phyloP scores from a whole-genome alignment of 1,140 invertebrate species.

The Ceratoteleas bidentatus region DNA sequence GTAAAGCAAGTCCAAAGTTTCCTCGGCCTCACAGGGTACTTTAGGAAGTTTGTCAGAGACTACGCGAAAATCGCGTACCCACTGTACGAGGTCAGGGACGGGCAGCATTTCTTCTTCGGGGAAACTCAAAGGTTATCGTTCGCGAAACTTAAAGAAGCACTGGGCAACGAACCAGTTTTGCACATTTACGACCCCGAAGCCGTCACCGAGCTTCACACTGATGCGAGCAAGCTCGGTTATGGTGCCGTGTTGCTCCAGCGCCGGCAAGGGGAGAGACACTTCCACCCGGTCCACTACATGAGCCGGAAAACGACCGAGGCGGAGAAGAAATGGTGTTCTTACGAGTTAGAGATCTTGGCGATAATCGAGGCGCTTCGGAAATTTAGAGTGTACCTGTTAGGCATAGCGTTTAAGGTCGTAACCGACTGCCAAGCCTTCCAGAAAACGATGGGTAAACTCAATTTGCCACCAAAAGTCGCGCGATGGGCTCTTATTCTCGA shows the following conservation, averaged over 20 bases:
- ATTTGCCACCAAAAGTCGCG: not conserved
- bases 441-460: not conserved
- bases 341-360: too few relatives aligned
- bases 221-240: not conserved
- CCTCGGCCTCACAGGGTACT: not conserved
- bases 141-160: not conserved
- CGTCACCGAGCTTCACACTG: not conserved
- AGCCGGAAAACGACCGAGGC: not conserved
- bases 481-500: not conserved
- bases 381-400: too few relatives aligned
- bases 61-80: not conserved
- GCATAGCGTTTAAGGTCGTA: not conserved
- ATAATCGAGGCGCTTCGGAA: too few relatives aligned
- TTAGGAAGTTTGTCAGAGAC: not conserved
- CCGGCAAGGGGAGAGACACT: not conserved
- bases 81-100: not conserved
- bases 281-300: not conserved
- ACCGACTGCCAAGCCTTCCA: conserved; percentile 2
- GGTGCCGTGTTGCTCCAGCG: conserved; percentile 2
- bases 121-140: not conserved
- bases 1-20: conserved; percentile 7
- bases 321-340: not conserved
- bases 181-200: not conserved
- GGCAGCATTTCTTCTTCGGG: not conserved
- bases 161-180: conserved; percentile 3